Evolutionary conservation across 2,888 invertebrate species (phyloP).

Genomic region (Eulithis testata): DNA sequence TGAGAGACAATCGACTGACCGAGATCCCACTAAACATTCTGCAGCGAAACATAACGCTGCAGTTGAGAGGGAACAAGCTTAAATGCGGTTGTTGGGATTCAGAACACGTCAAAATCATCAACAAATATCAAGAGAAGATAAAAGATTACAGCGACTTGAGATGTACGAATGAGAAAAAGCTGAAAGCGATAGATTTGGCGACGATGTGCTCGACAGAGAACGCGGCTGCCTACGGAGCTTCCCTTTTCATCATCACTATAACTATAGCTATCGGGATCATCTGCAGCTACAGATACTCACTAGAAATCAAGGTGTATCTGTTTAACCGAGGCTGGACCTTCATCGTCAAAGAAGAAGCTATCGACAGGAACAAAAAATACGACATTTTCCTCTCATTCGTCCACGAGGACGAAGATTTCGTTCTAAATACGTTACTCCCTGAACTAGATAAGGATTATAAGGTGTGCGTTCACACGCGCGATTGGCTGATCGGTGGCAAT

Average conservation of each 20-base stretch:
- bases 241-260: constrained; percentile 17
- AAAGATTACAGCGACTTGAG: constrained; percentile 18
- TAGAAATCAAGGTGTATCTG: constrained; percentile 45
- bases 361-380: constrained; percentile 69
- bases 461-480: constrained; percentile 89
- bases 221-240: constrained; percentile 31
- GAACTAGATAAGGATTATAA: constrained; percentile 85
- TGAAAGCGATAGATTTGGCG: constrained; percentile 28
- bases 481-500: constrained; percentile 90
- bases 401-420: constrained; percentile 89
- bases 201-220: constrained; percentile 45
- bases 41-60: constrained; percentile 21
- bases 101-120: constrained; percentile 19
- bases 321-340: constrained; percentile 31
- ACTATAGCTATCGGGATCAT: no score
- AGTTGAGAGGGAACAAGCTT: constrained; percentile 29
- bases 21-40: constrained; percentile 20
- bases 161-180: constrained; percentile 19
- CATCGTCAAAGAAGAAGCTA: constrained; percentile 34
- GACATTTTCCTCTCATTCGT: constrained; percentile 94
- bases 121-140: constrained; percentile 11
- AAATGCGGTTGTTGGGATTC: constrained; percentile 34
- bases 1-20: constrained; percentile 29
- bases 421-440: constrained; percentile 86
- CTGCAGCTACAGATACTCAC: constrained; percentile 37